Evolutionary conservation across 2,113 vertebrate species (phyloP), one percentile per base, ranked within the genome.

Genomic region (Lagenorhynchus albirostris): DNA sequence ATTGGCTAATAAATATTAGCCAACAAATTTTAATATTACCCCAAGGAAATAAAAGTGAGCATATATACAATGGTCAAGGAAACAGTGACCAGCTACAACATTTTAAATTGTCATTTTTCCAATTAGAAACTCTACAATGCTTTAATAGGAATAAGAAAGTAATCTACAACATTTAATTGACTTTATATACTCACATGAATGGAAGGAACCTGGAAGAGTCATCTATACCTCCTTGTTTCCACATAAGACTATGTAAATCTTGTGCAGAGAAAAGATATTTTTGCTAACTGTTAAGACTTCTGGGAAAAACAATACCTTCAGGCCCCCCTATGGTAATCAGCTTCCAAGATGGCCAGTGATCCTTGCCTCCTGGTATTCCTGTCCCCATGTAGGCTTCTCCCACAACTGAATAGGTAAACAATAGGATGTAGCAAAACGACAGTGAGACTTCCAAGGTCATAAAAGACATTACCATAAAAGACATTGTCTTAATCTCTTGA

Each of bases 21-120:
- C 36, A 94, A 77, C 31, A 89, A 58, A 70, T 91, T 84, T 95
- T 83, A 85, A 65, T 93, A 90, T 65, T 91, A 47, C 10, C 41
- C 11, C 63, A 96, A 94, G 58, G 62, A 94, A 96, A 87, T 76
- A 82, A 95, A 94, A 82, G 29, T 15, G 23, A 92, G 36, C 36
- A 85, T 76, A 76, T 17, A 70, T n/a, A 31, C 68, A 92, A 62
- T 55, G 10, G 83, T 55, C 31, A 95, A 83, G 33, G 23, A n/a
- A 92, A 88, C 10, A 63, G 14, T 63, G 47, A 76, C 76, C 89
- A 14, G 21, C 10, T 82, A 18, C 36, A 88, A 87, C 12, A 38
- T 89, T 84, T 85, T 50, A 21, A 94, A 55, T 2, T 70, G 3
- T 36, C 47, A 1, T 67, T 91, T 95, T 85, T 55, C 74, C 50